Base-by-base conservation (phyloP, 2,797 vertebrate species). In the Enteromius viviparus region DNA sequence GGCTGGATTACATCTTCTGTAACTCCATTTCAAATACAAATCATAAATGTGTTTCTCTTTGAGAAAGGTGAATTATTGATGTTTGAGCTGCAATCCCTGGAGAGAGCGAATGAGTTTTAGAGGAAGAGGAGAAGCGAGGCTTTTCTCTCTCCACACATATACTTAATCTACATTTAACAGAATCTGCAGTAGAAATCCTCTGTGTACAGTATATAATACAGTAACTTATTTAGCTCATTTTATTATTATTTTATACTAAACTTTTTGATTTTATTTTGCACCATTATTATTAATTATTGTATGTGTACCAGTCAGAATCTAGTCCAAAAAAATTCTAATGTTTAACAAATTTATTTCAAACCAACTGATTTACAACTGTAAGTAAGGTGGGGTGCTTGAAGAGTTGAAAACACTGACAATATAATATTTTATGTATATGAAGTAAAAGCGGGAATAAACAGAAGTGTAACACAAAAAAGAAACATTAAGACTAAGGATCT, bases 41-140 rank as follows among this genome's bases (percentile, higher is more conserved):
- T 82, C 66, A 45, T 14, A 60, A 74, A 68, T 76, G 53, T 74
- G 78, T 83, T 71, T 87, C 82, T 77, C 42, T 76, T 85, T 79
- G 75, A 34, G 74, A 66, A 82, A 14, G 75, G 53, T 64, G 68
- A 74, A 77, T 84, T 84, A 81, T 87, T 86, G 65, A 87, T 87
- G 72, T 78, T 23, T 76, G 23, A 78, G 42, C 81, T 70, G 75
- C 77, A 76, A 82, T 74, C 62, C 70, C 70, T 49, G 17, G 53
- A 80, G 82, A 66, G 42, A 69, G 51, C 71, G 47, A 75, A 76
- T 76, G 34, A 23, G 74, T 55, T 76, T 82, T 42, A 55, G 6
- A 82, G 60, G 45, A 64, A 29, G 71, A 82, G 45, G 45, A 51
- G 21, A 40, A 76, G 45, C 0, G 32, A 55, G 23, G 17, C 4